Percentiles rank a stretch among this genome's conserved stretches.
phyloP scores from a whole-genome alignment of 2,797 vertebrate species.

The Decapterus maruadsi region DNA sequence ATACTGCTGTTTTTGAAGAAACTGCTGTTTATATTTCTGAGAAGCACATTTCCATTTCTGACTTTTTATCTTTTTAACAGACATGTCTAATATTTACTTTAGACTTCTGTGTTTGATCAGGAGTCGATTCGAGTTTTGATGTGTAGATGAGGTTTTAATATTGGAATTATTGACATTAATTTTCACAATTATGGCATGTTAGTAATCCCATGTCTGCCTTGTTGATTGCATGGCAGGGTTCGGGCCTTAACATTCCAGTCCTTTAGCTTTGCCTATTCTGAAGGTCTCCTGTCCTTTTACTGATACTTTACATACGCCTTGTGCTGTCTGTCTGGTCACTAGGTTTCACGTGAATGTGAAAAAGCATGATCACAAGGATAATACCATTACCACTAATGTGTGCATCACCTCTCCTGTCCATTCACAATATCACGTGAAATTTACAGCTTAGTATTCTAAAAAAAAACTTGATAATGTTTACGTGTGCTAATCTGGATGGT shows the following conservation, averaged over 20 bases:
- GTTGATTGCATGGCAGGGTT: conserved; percentile 35
- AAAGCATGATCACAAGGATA: conserved; percentile 48
- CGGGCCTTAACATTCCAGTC: conserved; percentile 63
- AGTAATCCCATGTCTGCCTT: conserved; percentile 47
- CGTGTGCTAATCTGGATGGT: conserved; percentile 41
- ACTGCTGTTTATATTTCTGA: conserved; percentile 48
- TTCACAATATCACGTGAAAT: conserved; percentile 46
- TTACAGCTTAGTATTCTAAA: conserved; percentile 34
- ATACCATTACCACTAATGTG: conserved; percentile 32
- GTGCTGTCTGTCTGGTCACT: conserved; percentile 38
- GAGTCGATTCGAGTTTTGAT: conserved; percentile 30
- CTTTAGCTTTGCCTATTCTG: conserved; percentile 35
- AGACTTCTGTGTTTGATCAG: conserved; percentile 40
- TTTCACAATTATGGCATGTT: conserved; percentile 31
- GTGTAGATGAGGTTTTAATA: conserved; percentile 28
- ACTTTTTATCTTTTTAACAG: conserved; percentile 20
- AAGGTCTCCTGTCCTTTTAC: conserved; percentile 43
- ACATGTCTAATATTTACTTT: conserved; percentile 15
- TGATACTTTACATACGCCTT: conserved; percentile 24
- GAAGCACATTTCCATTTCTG: conserved; percentile 19
- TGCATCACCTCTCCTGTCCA: conserved; percentile 31
- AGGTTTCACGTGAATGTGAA: conserved; percentile 63
- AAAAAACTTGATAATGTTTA: conserved; percentile 49
- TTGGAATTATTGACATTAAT: conserved; percentile 26
- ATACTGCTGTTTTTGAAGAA: conserved; percentile 44